These are phyloP conservation scores for Steinernema hermaphroditum DNA, from an alignment of 2,888 invertebrate genomes.

Conservation along the genomic window DNA sequence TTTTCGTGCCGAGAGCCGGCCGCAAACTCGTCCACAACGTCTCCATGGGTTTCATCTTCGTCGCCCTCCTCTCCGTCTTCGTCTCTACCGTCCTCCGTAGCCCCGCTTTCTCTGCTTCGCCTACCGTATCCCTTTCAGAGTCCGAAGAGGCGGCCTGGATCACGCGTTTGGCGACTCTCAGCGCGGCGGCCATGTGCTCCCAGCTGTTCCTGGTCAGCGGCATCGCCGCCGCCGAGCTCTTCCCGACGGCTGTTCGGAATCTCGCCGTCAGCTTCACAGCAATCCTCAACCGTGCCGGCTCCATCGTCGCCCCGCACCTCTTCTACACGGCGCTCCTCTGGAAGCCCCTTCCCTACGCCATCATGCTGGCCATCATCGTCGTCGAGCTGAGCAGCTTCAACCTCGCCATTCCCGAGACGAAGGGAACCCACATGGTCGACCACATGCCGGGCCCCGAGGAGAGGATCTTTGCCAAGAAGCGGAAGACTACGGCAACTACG, in stretches of 20 bases:
- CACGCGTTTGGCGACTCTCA: slow-evolving; percentile 40
- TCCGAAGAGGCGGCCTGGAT: slow-evolving; percentile 34
- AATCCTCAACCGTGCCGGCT: slow-evolving; percentile 49
- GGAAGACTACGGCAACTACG: neutral
- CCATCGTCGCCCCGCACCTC: slow-evolving; percentile 55
- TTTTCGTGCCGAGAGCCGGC: slow-evolving; percentile 44
- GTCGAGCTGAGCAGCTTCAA: slow-evolving; percentile 50
- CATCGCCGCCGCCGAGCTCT: slow-evolving; percentile 43
- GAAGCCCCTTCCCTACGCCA: slow-evolving; percentile 54
- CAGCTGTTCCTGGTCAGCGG: slow-evolving; percentile 42
- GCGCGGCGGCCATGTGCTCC: slow-evolving; percentile 48
- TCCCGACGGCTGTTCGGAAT: slow-evolving; percentile 59
- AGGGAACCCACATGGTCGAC: slow-evolving; percentile 53
- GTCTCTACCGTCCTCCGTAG: slow-evolving; percentile 33
- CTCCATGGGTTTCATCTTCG: slow-evolving; percentile 44
- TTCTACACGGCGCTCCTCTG: slow-evolving; percentile 52
- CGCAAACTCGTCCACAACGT: slow-evolving; percentile 46
- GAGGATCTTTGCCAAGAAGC: slow-evolving; percentile 42
- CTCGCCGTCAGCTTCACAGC: slow-evolving; percentile 51
- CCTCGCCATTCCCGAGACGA: slow-evolving; percentile 56
- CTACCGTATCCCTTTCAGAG: neutral
- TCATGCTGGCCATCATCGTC: slow-evolving; percentile 49
- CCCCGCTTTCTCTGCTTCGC: too few species aligned
- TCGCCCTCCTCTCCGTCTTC: slow-evolving; percentile 36
- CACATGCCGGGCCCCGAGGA: slow-evolving; percentile 53